These are phyloP conservation scores for Caenorhabditis briggsae DNA, from an alignment of 1,140 invertebrate species.

Conservation along the genomic window DNA sequence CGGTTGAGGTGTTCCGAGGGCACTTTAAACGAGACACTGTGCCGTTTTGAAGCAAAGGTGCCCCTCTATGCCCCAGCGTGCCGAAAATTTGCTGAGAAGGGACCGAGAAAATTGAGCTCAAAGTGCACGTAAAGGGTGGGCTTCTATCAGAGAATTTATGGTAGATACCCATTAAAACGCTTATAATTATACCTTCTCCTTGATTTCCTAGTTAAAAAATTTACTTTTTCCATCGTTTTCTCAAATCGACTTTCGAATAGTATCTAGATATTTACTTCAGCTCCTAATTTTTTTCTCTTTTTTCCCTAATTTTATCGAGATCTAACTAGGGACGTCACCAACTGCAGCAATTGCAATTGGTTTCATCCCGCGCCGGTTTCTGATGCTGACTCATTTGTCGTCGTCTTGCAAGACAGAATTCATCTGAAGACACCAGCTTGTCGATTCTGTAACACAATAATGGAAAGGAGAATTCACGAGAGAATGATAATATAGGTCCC, in stretches of 20 bases:
- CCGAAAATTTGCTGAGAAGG: too few species aligned
- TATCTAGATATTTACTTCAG: neutral
- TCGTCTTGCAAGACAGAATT: constrained; percentile 1
- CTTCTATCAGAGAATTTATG: too few species aligned
- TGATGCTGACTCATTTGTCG: constrained; percentile 14
- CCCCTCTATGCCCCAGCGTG: too few species aligned
- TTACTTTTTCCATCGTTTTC: neutral
- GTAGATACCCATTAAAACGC: too few species aligned
- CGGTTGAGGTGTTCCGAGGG: too few species aligned
- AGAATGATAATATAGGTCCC: neutral
- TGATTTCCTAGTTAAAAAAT: neutral
- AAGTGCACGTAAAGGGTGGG: too few species aligned
- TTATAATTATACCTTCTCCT: neutral
- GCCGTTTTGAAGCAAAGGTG: too few species aligned
- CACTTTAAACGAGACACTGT: too few species aligned
- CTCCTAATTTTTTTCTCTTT: too few species aligned
- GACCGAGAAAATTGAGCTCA: too few species aligned
- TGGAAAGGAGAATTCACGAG: neutral
- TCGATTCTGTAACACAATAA: constrained; percentile 11
- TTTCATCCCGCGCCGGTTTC: neutral
- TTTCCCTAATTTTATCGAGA: too few species aligned
- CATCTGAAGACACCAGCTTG: neutral
- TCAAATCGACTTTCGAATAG: neutral
- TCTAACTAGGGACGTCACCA: constrained; percentile 21
- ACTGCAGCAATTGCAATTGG: constrained; percentile 17